A percentile compares a stretch with the other conserved stretches of the same genome.
phyloP scores from a whole-genome alignment of 2,797 vertebrate species.

The Sebastes itinus region DNA sequence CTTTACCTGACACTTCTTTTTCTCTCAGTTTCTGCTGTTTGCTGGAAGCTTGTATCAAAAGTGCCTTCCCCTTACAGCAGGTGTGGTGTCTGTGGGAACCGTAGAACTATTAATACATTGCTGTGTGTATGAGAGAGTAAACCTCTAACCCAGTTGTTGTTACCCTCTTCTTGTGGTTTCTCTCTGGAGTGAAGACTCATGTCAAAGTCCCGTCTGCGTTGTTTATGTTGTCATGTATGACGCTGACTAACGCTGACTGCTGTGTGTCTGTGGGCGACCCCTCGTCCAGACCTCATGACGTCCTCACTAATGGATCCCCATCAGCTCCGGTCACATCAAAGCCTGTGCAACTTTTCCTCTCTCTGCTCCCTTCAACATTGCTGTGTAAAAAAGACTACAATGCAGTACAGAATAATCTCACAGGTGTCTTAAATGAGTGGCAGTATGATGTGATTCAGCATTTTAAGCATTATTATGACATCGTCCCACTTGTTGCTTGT shows the following conservation, averaged over 20 bases:
- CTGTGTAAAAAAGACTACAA: background rate
- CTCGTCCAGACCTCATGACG: conserved; percentile 28
- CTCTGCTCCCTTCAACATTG: background rate
- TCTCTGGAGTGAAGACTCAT: conserved; percentile 1
- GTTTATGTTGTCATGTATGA: conserved; percentile 35
- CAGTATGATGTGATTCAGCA: background rate
- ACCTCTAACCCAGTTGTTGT: background rate
- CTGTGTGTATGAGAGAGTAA: background rate
- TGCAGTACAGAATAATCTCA: background rate
- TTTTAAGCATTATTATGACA: background rate
- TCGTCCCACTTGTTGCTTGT: background rate
- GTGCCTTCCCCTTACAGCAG: background rate
- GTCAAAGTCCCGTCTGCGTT: conserved; percentile 2
- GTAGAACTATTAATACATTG: background rate
- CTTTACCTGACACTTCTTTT: background rate
- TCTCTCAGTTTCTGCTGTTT: background rate
- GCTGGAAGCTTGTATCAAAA: background rate
- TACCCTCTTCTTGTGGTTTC: background rate
- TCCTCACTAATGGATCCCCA: conserved; percentile 40
- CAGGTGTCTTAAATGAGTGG: background rate
- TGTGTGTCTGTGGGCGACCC: conserved; percentile 34
- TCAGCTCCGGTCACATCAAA: conserved; percentile 32
- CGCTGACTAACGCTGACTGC: conserved; percentile 38
- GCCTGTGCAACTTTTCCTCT: conserved; percentile 4
- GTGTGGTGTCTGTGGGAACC: background rate